phyloP scores from a whole-genome alignment of 2,113 vertebrate genomes.

The Jacana jacana region DNA sequence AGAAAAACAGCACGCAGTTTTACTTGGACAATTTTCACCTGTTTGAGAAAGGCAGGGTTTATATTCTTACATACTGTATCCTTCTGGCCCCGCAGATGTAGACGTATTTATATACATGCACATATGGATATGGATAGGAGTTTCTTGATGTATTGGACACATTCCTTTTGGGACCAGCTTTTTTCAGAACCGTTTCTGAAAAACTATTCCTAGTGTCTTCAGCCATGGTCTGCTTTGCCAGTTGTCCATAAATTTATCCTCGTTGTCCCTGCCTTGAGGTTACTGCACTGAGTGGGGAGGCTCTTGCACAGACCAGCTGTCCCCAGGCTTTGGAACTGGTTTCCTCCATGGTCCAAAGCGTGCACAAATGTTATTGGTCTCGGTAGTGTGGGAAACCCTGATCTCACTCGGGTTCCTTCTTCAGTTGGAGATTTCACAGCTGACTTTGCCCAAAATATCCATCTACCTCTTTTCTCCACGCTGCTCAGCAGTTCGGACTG shows the following conservation, averaged over 20 bases:
- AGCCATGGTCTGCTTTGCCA: neutral
- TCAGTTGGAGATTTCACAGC: neutral
- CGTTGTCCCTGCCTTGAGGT: neutral
- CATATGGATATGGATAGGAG: neutral
- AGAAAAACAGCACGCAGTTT: constrained; percentile 8
- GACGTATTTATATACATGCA: neutral
- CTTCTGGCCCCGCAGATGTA: neutral
- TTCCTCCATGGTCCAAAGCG: neutral
- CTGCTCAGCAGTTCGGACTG: neutral
- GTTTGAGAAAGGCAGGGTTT: neutral
- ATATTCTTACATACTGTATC: neutral
- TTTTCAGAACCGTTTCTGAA: neutral
- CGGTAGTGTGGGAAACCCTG: neutral
- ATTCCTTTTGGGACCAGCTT: neutral
- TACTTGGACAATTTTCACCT: constrained; percentile 23
- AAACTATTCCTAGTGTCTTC: neutral
- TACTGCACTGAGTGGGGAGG: neutral
- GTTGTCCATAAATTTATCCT: neutral
- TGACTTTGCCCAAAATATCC: neutral
- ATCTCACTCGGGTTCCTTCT: neutral
- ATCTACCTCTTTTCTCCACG: neutral
- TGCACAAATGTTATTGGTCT: neutral
- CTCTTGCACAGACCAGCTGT: neutral
- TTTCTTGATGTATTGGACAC: neutral
- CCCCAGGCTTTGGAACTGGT: neutral